phyloP scores from a whole-genome alignment of 2,888 invertebrate genomes.

The Polymixis flavicincta region DNA sequence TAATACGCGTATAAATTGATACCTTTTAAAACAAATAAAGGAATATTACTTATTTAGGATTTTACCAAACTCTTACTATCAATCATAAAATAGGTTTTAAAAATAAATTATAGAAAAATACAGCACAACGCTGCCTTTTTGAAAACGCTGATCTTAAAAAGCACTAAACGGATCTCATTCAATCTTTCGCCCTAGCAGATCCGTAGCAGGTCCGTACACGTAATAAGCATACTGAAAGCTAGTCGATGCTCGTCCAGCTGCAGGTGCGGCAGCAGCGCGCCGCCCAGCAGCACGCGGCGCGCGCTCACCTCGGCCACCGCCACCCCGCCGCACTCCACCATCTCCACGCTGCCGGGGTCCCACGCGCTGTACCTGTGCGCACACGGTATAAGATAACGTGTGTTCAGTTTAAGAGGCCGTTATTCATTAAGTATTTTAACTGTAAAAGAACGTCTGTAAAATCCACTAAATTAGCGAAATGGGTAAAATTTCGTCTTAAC shows the following conservation, averaged over 20 bases:
- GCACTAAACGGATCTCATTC: neutral
- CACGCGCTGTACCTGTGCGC: conserved; percentile 85
- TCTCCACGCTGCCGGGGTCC: conserved; percentile 85
- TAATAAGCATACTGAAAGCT: conserved; percentile 82
- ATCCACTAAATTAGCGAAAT: too few species aligned
- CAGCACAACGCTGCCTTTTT: neutral
- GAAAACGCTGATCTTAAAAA: neutral
- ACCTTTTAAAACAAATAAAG: neutral
- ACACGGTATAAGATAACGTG: neutral
- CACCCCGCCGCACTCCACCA: conserved; percentile 86
- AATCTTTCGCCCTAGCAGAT: neutral
- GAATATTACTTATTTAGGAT: neutral
- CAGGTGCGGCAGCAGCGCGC: conserved; percentile 80
- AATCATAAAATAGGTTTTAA: neutral
- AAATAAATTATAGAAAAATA: neutral
- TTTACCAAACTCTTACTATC: neutral
- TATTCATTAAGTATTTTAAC: too few species aligned
- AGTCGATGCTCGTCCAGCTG: conserved; percentile 86
- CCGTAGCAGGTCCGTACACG: too few species aligned
- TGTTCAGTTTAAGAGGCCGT: neutral
- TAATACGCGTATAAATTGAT: neutral
- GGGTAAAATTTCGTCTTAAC: too few species aligned
- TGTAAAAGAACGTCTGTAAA: too few species aligned
- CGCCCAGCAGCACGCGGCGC: conserved; percentile 81
- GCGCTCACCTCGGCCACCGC: conserved; percentile 78